phyloP scores from a whole-genome alignment of 2,113 vertebrate genomes.

The Lutjanus erythropterus region DNA sequence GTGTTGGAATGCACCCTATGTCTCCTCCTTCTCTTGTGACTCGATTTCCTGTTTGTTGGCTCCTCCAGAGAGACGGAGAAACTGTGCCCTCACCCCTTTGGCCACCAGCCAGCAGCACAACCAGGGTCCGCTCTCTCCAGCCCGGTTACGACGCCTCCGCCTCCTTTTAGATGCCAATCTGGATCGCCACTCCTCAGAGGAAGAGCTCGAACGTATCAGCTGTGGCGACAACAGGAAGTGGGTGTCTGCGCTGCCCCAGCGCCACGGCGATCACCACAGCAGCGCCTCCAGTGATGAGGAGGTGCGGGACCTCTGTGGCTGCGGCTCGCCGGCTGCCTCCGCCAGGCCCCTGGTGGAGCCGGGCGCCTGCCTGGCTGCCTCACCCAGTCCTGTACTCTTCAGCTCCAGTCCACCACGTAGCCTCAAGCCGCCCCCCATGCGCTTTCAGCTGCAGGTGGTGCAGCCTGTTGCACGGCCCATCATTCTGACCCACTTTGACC shows the following conservation, averaged over 20 bases:
- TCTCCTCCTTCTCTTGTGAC: constrained; percentile 16
- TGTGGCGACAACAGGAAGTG: constrained; percentile 89
- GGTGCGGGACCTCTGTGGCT: constrained; percentile 89
- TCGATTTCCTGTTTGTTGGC: constrained; percentile 28
- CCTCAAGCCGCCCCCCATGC: constrained; percentile 85
- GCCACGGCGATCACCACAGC: constrained; percentile 85
- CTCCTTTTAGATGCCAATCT: constrained; percentile 88
- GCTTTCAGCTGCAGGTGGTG: constrained; percentile 83
- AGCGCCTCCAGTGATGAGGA: constrained; percentile 93
- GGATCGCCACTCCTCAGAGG: constrained; percentile 92
- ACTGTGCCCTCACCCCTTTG: constrained; percentile 89
- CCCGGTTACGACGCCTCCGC: constrained; percentile 86
- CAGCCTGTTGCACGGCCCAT: constrained; percentile 84
- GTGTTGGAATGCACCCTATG: too few species aligned
- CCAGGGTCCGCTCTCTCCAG: constrained; percentile 88
- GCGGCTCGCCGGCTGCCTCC: constrained; percentile 64
- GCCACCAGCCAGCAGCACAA: constrained; percentile 92
- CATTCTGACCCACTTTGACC: constrained; percentile 89
- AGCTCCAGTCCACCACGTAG: constrained; percentile 92
- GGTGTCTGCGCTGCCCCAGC: constrained; percentile 79
- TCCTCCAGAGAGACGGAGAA: constrained; percentile 88
- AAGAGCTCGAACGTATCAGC: constrained; percentile 92
- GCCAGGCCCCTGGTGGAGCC: constrained; percentile 61
- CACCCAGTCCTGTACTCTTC: constrained; percentile 90
- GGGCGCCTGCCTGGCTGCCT: constrained; percentile 71